Evolutionary conservation across 2,888 invertebrate genomes (phyloP).

Genomic region (Hirudinaria manillensis): DNA sequence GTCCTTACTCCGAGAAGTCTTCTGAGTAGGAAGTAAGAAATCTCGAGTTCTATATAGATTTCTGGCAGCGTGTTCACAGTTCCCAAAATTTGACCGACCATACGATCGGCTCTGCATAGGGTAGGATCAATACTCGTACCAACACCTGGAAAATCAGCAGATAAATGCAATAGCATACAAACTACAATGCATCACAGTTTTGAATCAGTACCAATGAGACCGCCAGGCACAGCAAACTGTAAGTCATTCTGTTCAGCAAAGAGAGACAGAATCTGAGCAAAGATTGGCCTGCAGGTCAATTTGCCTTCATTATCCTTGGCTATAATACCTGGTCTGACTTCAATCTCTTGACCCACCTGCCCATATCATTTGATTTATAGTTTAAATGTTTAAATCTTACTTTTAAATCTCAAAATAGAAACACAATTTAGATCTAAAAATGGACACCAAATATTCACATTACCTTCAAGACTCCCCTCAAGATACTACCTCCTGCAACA

Average conservation of each 20-base stretch:
- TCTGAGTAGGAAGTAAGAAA: slow-evolving; percentile 91
- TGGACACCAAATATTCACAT: not conserved
- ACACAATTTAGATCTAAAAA: too few relatives aligned
- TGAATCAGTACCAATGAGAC: slow-evolving; percentile 70
- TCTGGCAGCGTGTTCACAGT: slow-evolving; percentile 93
- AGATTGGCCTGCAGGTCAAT: slow-evolving; percentile 89
- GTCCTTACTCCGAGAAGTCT: slow-evolving; percentile 92
- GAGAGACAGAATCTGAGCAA: slow-evolving; percentile 90
- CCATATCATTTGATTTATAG: not conserved
- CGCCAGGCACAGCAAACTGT: slow-evolving; percentile 96
- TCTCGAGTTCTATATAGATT: slow-evolving; percentile 94
- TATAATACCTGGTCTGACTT: slow-evolving; percentile 93
- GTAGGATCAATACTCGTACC: slow-evolving; percentile 99
- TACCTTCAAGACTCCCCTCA: slow-evolving; percentile 83
- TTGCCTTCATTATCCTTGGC: slow-evolving; percentile 92
- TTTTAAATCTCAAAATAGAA: too few relatives aligned
- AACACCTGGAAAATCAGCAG: slow-evolving; percentile 63
- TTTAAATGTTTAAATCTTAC: not conserved
- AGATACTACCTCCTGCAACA: slow-evolving; percentile 95
- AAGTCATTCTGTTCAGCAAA: slow-evolving; percentile 95
- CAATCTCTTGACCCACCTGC: slow-evolving; percentile 93
- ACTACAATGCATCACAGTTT: not conserved
- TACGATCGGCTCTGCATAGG: slow-evolving; percentile 91
- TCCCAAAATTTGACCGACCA: slow-evolving; percentile 87
- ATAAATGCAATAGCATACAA: not conserved